Conservation (phyloP, 1,140 invertebrate genomes). For the Drosophila nikananu region DNA sequence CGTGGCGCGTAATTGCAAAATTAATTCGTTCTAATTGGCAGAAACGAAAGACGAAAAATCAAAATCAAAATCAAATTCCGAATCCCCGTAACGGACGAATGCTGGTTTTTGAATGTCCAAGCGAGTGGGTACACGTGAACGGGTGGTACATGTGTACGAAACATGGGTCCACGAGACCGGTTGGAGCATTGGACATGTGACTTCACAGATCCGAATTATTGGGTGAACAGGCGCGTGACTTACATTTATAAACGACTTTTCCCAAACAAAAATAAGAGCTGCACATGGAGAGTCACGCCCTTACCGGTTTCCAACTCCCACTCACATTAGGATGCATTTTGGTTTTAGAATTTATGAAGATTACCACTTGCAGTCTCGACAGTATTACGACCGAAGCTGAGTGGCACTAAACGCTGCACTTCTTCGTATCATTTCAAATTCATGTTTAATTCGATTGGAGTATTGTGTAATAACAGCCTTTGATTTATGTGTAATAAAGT, state of each 20-base stretch:
- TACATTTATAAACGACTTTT: constrained; percentile 36
- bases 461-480: constrained; percentile 2
- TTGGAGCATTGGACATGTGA: constrained; percentile 45
- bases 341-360: constrained; percentile 23
- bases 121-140: constrained; percentile 12
- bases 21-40: constrained; percentile 60
- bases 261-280: not conserved
- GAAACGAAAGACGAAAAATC: constrained; percentile 42
- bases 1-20: constrained; percentile 56
- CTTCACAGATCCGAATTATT: constrained; percentile 33
- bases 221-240: constrained; percentile 35
- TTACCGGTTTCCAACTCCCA: constrained; percentile 21
- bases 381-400: not conserved
- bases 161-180: constrained; percentile 27
- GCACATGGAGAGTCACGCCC: constrained; percentile 17
- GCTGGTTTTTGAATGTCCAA: constrained; percentile 19
- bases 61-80: constrained; percentile 13
- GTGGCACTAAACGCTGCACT: constrained; percentile 6
- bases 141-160: constrained; percentile 17
- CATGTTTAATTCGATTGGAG: constrained; percentile 4
- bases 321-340: constrained; percentile 18
- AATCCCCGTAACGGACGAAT: constrained; percentile 12
- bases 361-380: constrained; percentile 7
- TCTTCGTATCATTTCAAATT: constrained; percentile 9
- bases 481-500: constrained; percentile 22